A percentile compares a stretch with the other conserved stretches of the same genome.
Conservation (phyloP, 2,797 vertebrate species). For the Neosilurus mollespiculum region DNA sequence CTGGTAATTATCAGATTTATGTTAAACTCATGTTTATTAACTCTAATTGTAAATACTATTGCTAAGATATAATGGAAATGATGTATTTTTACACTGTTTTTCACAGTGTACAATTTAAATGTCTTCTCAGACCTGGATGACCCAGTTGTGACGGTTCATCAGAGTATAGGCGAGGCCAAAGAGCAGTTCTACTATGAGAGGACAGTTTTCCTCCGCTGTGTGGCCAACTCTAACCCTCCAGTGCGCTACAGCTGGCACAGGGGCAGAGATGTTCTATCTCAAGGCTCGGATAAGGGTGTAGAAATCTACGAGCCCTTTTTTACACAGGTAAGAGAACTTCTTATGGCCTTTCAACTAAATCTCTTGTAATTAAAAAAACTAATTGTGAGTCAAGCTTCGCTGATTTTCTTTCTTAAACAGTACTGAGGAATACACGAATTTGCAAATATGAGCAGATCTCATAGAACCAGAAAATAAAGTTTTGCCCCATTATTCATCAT, state of each 20-base stretch:
- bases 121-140: constrained; percentile 86
- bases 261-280: constrained; percentile 88
- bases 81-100: not conserved
- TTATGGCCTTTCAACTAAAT: not conserved
- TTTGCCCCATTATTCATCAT: constrained; percentile 1
- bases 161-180: constrained; percentile 98
- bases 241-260: constrained; percentile 97
- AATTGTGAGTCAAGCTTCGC: not conserved
- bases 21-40: constrained; percentile 14
- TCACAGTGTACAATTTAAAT: not conserved
- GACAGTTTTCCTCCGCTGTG: constrained; percentile 94
- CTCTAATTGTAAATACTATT: constrained; percentile 3
- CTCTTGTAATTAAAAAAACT: not conserved
- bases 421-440: not conserved
- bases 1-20: constrained; percentile 22
- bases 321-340: constrained; percentile 85
- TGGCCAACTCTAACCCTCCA: constrained; percentile 94
- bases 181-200: constrained; percentile 98
- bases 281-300: constrained; percentile 95
- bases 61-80: not conserved
- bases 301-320: constrained; percentile 99
- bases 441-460: not conserved
- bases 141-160: constrained; percentile 93
- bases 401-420: not conserved
- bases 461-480: not conserved